These are phyloP conservation scores for Epinotia demarniana DNA, from an alignment of 2,888 invertebrate genomes.

Conservation along the genomic window DNA sequence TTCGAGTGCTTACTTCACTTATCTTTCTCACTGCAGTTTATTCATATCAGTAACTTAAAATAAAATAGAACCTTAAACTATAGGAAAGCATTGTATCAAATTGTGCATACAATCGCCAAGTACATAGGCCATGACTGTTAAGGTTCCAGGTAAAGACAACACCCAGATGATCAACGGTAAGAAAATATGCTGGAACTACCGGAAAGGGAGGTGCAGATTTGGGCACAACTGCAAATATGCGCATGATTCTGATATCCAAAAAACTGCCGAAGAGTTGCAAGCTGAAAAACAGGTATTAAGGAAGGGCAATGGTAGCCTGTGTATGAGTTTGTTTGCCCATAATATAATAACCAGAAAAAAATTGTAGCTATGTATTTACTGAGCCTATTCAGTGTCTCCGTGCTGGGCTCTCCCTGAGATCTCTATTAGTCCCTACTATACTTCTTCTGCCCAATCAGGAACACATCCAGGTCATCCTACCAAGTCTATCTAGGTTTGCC, in stretches of 20 bases:
- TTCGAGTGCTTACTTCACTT: not conserved
- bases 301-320: not conserved
- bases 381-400: too few species aligned
- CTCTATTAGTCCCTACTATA: too few species aligned
- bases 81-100: conserved; percentile 57
- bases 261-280: conserved; percentile 84
- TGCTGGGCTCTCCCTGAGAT: too few species aligned
- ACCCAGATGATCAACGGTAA: conserved; percentile 93
- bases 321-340: not conserved
- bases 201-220: conserved; percentile 95
- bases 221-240: conserved; percentile 97
- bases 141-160: conserved; percentile 87
- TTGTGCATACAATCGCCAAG: conserved; percentile 82
- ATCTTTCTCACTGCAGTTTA: not conserved
- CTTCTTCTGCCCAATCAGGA: too few species aligned
- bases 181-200: conserved; percentile 96
- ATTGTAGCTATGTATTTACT: too few species aligned
- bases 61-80: conserved; percentile 7
- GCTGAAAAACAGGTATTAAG: conserved; percentile 81
- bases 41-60: not conserved
- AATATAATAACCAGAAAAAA: too few species aligned
- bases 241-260: conserved; percentile 93
- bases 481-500: too few species aligned
- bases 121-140: conserved; percentile 83
- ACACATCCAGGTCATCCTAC: too few species aligned